Base-by-base conservation (phyloP, 1,140 invertebrate genomes). In the Aphidius gifuensis region DNA sequence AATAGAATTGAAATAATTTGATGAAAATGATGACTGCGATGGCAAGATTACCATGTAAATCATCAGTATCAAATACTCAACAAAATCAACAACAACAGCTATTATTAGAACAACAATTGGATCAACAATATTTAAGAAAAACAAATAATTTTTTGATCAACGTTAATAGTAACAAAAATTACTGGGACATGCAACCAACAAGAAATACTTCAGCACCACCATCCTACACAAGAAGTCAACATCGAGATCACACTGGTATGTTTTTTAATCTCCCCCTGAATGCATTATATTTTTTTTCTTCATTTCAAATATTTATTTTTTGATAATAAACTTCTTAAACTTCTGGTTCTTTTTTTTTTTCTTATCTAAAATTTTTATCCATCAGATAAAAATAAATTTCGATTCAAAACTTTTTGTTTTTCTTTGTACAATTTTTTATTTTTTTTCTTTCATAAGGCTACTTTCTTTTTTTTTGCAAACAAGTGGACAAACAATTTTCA, bases 21-120 rank as follows among this genome's bases (percentile, higher is more conserved):
- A 32, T 70, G 62, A 78, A 75, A 71, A 81, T 81, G 79, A 80
- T 77, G 78, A 78, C 78, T 71, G 73, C 79, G 65, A 81, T 81
- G 79, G 78, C 78, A 42, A 75, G 79, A 71, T 73, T 80, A 66
- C 76, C 79, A 64, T 80, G 75, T 69, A 81, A 81, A 68, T 59
- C 77, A 78, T 71, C 62, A 23, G 60, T n/a, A 16, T 38, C 50
- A 3, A 73, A 75, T 60, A 71, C 75, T 62, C 76, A 80, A 64
- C 76, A 74, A 51, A 65, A 71, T 64, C 71, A 70, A 73, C 57
- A 78, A 16, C 16, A 16, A 16, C 16, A 16, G 16, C 16, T 16
- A 16, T 16, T 16, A 16, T 16, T 16, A 16, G 16, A 16, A 16
- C 16, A 16, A 73, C 66, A 61, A 60, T 58, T 32, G 23, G 23